Base-by-base conservation (phyloP, 2,888 invertebrate genomes). In the Nemotelus pantherinus region DNA sequence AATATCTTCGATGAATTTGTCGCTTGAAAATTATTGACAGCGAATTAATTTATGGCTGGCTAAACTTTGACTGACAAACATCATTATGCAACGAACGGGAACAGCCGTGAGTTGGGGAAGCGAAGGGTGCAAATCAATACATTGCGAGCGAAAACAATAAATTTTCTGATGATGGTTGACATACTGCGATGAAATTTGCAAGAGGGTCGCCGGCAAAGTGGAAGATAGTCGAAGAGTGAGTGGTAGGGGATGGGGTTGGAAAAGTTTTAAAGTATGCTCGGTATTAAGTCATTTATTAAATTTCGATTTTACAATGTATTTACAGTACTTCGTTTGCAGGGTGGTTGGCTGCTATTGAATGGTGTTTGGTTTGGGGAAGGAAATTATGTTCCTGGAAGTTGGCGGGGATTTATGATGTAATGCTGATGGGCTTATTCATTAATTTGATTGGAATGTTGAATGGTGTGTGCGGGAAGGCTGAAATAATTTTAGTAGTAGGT, bases 81-180 rank as follows among this genome's bases (percentile, higher is more conserved):
- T 70, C 55, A 50, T 55, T 70, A 55, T 43, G 47, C 43, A 39
- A 6, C 1, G 2, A 25, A 25, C 7, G 47, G 67, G 39, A 48
- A 25, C 63, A 3, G 63, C n/a, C 63, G 63, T 43, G 57, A 57
- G 25, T 60, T 60, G 3, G 60, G 60, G 3, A 25, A 44, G 7
- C n/a, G 63, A 43, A 6, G 41, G 43, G 9, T 3, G 44, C 70
- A 9, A 70, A 53, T 70, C 70, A 70, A 70, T 70, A 70, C 50
- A 55, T 55, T 43, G 9, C 53, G 3, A 70, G 47, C 2, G 55
- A n/a, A 48, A 55, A 43, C 55, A 70, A 70, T 53, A 70, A 70
- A 70, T 70, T 70, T 50, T 70, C 55, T 55, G 70, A 43, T 70
- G 47, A 70, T 70, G 70, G 70, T 47, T 70, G 53, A 55, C 55